Base-by-base conservation (phyloP, 2,888 invertebrate species). In the Drosophila phalerata region DNA sequence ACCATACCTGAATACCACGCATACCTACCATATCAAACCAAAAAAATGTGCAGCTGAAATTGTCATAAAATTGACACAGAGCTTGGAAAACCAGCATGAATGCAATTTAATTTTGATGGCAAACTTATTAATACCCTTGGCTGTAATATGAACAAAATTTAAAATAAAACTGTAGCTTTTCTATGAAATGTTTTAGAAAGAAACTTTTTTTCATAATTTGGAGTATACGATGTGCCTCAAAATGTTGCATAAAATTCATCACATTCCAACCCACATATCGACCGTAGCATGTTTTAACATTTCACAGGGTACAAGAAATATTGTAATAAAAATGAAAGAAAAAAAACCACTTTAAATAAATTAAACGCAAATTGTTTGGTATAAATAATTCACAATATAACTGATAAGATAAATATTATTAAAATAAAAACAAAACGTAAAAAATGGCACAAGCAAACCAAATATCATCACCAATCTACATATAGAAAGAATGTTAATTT, bases 311-410 rank as follows among this genome's bases (percentile, higher is more conserved):
- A 42, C 3, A 42, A 25, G 8, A 25, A 19, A 37, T 22, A 11
- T 47, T 34, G 45, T 22, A 56, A 70, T 38, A 38, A 43, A 62
- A 55, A 48, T 32, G 40, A 10, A 13, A 47, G 28, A 30, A 30
- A 60, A 52, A 34, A 53, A 17, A 11, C 28, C 3, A 52, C 48
- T 61, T 48, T n/a, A 71, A 49, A 62, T 77, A 74, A 77, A 63
- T 57, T 53, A 43, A 68, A 78, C 74, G 53, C 49, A 64, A 74
- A 67, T 63, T 37, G 43, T 63, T 56, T 78, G 51, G 22, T 22
- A 78, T 63, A 78, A 63, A 66, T 56, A 57, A 68, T 52, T 42
- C 49, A 38, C 57, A 60, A 64, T 40, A 45, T 49, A 51, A 72
- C 48, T 48, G 51, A 79, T 52, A 56, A 75, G 32, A 52, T 45